Evolutionary conservation across 2,888 invertebrate species (phyloP).

Genomic region (Abrostola tripartita): DNA sequence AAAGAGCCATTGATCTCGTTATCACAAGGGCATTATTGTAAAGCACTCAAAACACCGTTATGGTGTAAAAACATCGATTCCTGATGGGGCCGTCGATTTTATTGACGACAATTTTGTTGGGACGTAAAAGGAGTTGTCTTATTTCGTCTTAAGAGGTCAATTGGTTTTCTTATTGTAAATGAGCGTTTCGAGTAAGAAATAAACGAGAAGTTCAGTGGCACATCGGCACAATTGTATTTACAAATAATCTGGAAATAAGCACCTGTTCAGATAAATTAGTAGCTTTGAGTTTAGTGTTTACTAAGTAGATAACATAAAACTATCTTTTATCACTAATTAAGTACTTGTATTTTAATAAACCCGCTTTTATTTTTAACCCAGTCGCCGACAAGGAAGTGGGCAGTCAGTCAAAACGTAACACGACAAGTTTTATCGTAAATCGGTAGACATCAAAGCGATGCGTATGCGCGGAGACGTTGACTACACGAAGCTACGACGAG

Average conservation of each 20-base stretch:
- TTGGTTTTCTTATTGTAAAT: conserved; percentile 26
- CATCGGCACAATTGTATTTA: conserved; percentile 24
- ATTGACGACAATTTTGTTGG: conserved; percentile 40
- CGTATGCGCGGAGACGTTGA: conserved; percentile 35
- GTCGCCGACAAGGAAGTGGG: conserved; percentile 47
- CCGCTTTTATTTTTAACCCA: conserved; percentile 43
- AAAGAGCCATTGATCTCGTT: conserved; percentile 53
- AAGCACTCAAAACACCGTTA: conserved; percentile 41
- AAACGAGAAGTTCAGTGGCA: conserved; percentile 20
- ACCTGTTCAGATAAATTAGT: too few species aligned
- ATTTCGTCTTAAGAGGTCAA: conserved; percentile 45
- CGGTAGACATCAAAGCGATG: conserved; percentile 67
- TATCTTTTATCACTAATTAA: conserved; percentile 14
- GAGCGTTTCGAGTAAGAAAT: conserved; percentile 16
- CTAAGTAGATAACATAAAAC: not conserved
- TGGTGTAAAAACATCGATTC: conserved; percentile 50
- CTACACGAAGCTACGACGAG: conserved; percentile 25
- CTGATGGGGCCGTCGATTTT: conserved; percentile 35
- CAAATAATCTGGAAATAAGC: too few species aligned
- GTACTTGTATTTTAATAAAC: conserved; percentile 13
- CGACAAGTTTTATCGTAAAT: conserved; percentile 63
- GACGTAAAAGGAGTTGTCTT: conserved; percentile 39
- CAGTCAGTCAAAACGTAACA: conserved; percentile 60
- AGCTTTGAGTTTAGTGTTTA: too few species aligned
- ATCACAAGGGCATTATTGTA: conserved; percentile 54